Conservation (phyloP, 2,888 invertebrate species). For the Uloborus plumipes region DNA sequence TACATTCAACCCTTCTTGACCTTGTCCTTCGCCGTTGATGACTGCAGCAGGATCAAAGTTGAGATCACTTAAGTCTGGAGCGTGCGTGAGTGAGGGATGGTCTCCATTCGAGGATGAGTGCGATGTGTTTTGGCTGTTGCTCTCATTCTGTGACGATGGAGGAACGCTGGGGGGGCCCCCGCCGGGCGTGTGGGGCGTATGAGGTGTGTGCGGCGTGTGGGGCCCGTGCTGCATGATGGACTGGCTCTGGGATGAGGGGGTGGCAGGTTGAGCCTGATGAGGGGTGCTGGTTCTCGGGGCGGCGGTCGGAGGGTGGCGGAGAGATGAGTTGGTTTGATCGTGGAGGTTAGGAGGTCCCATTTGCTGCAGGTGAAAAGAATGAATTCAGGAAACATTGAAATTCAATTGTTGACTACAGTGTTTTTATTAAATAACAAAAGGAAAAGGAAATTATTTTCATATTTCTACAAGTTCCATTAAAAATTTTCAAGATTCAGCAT, state of each 20-base stretch:
- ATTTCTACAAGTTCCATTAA: too few species aligned
- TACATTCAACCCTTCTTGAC: slow-evolving; percentile 90
- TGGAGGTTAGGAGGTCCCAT: slow-evolving; percentile 60
- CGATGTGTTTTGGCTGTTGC: slow-evolving; percentile 70
- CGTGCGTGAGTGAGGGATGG: slow-evolving; percentile 42
- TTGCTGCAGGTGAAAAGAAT: slow-evolving; percentile 41
- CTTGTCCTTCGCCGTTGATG: slow-evolving; percentile 88
- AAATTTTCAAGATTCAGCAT: too few species aligned
- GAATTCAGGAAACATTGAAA: background rate
- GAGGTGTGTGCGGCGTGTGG: slow-evolving; percentile 78
- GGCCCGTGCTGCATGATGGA: slow-evolving; percentile 73
- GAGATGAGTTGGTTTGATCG: slow-evolving; percentile 48
- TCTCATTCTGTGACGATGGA: slow-evolving; percentile 67
- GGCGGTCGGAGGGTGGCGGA: slow-evolving; percentile 36
- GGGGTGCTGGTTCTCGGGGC: slow-evolving; percentile 53
- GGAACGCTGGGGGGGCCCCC: slow-evolving; percentile 67
- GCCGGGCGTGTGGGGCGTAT: slow-evolving; percentile 80
- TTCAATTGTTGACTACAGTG: too few species aligned
- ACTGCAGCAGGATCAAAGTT: slow-evolving; percentile 94
- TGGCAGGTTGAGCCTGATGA: slow-evolving; percentile 42
- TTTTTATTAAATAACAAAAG: too few species aligned
- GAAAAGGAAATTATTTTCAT: too few species aligned
- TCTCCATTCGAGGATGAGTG: slow-evolving; percentile 68
- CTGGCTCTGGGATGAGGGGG: slow-evolving; percentile 48
- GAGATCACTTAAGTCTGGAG: slow-evolving; percentile 75